Evolutionary conservation across 2,797 vertebrate species (phyloP).

Genomic region (Botia almorhae): DNA sequence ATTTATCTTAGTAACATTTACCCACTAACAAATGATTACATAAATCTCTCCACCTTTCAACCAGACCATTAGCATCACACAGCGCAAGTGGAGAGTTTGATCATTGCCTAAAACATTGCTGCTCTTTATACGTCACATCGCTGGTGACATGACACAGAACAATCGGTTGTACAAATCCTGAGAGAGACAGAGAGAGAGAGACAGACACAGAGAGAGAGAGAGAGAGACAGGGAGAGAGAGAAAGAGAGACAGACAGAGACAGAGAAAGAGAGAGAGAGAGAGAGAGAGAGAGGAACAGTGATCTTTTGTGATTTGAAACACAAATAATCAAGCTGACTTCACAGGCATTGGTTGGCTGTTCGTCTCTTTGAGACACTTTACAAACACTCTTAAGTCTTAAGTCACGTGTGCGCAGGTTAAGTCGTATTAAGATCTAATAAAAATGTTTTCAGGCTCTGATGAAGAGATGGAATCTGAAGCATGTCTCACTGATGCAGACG

Average conservation of each 20-base stretch:
- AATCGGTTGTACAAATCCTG: neutral
- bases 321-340: neutral
- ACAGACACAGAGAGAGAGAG: too few relatives aligned
- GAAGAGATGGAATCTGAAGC: slow-evolving; percentile 87
- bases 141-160: neutral
- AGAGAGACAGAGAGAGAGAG: neutral
- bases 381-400: slow-evolving; percentile 33
- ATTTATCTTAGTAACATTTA: too few relatives aligned
- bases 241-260: too few relatives aligned
- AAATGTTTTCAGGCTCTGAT: slow-evolving; percentile 82
- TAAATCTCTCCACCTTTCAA: slow-evolving; percentile 50
- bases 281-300: neutral
- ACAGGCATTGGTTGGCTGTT: neutral
- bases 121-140: too few relatives aligned
- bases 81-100: slow-evolving; percentile 25
- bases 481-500: slow-evolving; percentile 75
- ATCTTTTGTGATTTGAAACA: slow-evolving; percentile 41
- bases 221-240: too few relatives aligned
- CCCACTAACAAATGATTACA: slow-evolving; percentile 52
- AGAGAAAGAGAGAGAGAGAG: neutral
- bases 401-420: slow-evolving; percentile 37
- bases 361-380: neutral
- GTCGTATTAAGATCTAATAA: slow-evolving; percentile 74
- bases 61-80: slow-evolving; percentile 52
- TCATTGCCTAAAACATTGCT: slow-evolving; percentile 21